These are phyloP conservation scores for Rhingia rostrata DNA, from an alignment of 2,888 invertebrate genomes.

Conservation along the genomic window DNA sequence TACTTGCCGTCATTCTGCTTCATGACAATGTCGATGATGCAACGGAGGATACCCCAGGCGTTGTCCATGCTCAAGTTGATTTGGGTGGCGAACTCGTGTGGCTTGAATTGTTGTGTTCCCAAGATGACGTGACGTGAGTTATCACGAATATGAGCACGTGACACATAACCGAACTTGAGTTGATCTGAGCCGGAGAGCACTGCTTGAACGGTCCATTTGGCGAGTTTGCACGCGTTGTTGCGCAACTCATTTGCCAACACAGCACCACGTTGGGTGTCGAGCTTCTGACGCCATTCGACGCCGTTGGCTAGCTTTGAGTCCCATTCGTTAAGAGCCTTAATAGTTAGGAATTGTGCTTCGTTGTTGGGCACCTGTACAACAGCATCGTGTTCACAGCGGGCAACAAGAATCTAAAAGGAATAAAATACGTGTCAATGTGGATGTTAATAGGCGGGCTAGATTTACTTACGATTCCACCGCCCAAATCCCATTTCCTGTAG, in stretches of 20 bases:
- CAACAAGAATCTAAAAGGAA: slow-evolving; percentile 87
- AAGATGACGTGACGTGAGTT: slow-evolving; percentile 97
- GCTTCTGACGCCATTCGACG: slow-evolving; percentile 98
- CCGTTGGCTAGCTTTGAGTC: slow-evolving; percentile 97
- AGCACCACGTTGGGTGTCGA: slow-evolving; percentile 98
- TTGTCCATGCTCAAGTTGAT: slow-evolving; percentile 99
- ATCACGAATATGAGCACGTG: slow-evolving; percentile 95
- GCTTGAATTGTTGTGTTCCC: slow-evolving; percentile 98
- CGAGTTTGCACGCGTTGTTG: slow-evolving; percentile 99
- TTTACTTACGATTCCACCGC: slow-evolving; percentile 91
- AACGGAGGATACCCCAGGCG: slow-evolving; percentile 98
- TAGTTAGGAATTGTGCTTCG: slow-evolving; percentile 95
- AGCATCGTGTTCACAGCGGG: slow-evolving; percentile 98
- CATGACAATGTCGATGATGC: slow-evolving; percentile 98
- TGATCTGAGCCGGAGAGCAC: slow-evolving; percentile 97
- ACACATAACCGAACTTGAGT: slow-evolving; percentile 99
- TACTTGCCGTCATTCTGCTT: slow-evolving; percentile 98
- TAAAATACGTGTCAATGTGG: background rate
- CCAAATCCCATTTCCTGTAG: slow-evolving; percentile 98
- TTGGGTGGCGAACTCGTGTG: slow-evolving; percentile 98
- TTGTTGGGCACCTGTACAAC: slow-evolving; percentile 93
- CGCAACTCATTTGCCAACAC: slow-evolving; percentile 98
- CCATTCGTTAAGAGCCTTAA: slow-evolving; percentile 99
- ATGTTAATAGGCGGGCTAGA: background rate
- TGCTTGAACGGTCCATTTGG: slow-evolving; percentile 99